Base-by-base conservation (phyloP, 2,888 invertebrate genomes). In the Apodemia hepburni region DNA sequence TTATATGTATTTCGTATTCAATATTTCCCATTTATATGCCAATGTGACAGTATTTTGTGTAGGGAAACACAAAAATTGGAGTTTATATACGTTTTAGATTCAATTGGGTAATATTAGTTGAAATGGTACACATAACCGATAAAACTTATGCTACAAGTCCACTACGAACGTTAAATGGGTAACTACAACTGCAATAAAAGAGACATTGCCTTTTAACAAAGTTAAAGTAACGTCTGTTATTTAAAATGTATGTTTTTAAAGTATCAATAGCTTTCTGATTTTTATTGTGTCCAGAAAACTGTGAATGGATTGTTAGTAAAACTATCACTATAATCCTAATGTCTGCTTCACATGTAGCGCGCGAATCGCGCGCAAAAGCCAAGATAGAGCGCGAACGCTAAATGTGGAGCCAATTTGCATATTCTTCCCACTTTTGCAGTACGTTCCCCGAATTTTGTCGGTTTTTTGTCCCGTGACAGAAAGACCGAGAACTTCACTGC, bases 101-200 rank as follows among this genome's bases (percentile, higher is more conserved):
- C 51, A 54, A 54, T 54, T 27, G 51, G 51, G 51, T 27, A 54
- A 54, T 54, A 54, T 54, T 54, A 22, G 12, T 54, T 22, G 51
- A 54, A 54, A 54, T 54, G 22, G 12, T 54, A 11, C 51, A 18
- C 51, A 11, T 51, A 51, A 51, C 22, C 11, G 51, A 54, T 27
- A 18, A 54, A 54, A 54, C 51, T 54, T 54, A 9, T 54, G 12
- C 51, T 22, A 12, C 27, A 22, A 54, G 51, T 54, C 51, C 51
- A 54, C 51, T 22, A 54, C 27, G 51, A 15, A 18, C 18, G 51
- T 54, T 54, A 54, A 42, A 54, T 54, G 51, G 51, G 12, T 15
- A 42, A 42, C 49, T 49, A 49, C 18, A 54, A 54, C 51, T 54
- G 51, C 18, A 54, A 27, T 27, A 22, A 54, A 54, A 18, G 27